A percentile compares a stretch with the other conserved stretches of the same genome.
phyloP scores from a whole-genome alignment of 2,113 vertebrate genomes.

The Percopsis transmontana region DNA sequence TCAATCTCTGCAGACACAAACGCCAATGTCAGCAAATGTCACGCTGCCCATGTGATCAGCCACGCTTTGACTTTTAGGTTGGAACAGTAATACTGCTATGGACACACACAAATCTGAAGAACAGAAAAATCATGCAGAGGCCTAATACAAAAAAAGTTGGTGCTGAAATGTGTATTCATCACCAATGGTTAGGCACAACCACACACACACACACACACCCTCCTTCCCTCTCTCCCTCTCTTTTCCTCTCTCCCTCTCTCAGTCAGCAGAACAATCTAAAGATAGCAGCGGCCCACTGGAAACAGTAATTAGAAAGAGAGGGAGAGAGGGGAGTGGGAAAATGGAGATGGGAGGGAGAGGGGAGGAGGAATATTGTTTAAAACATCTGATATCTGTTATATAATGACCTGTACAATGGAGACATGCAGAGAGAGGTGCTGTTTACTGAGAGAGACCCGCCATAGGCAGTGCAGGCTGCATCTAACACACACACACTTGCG shows the following conservation, averaged over 20 bases:
- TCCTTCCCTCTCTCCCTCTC: neutral
- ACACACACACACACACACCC: conserved; percentile 35
- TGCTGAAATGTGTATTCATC: conserved; percentile 36
- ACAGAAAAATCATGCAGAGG: conserved; percentile 25
- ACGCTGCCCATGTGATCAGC: conserved; percentile 44
- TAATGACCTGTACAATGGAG: conserved; percentile 64
- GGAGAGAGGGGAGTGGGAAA: conserved; percentile 6
- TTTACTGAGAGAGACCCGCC: conserved; percentile 31
- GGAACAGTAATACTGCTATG: conserved; percentile 39
- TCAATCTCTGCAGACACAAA: conserved; percentile 59
- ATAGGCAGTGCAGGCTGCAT: no score
- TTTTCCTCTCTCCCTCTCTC: conserved; percentile 31
- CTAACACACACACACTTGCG: no score
- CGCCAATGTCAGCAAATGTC: conserved; percentile 76
- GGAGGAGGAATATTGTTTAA: conserved; percentile 61
- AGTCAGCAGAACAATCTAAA: conserved; percentile 67
- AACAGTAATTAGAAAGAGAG: conserved; percentile 67
- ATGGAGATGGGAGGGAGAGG: conserved; percentile 20
- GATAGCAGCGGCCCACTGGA: conserved; percentile 70
- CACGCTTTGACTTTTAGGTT: conserved; percentile 52
- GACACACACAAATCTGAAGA: conserved; percentile 25
- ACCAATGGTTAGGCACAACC: conserved; percentile 28
- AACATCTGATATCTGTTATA: conserved; percentile 70
- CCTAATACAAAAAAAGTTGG: neutral
- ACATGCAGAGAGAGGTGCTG: conserved; percentile 44